phyloP scores from a whole-genome alignment of 2,888 invertebrate genomes.

The Leucophenga maculata region DNA sequence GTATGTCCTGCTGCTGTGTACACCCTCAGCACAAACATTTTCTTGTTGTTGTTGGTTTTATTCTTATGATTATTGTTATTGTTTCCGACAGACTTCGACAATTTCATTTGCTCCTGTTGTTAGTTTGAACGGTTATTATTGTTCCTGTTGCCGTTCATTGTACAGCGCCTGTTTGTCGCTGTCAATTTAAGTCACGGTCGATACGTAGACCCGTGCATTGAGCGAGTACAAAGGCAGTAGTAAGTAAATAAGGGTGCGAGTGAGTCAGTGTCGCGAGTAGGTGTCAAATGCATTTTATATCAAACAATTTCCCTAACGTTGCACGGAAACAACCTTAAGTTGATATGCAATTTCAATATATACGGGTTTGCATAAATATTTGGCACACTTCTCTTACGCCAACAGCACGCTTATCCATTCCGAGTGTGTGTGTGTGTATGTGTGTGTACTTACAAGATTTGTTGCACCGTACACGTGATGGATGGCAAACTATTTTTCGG shows the following conservation, averaged over 20 bases:
- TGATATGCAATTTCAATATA: slow-evolving; percentile 21
- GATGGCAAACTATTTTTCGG: slow-evolving; percentile 10
- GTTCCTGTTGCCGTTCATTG: background rate
- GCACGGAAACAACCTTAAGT: background rate
- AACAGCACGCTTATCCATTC: too few relatives aligned
- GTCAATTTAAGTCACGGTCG: slow-evolving; percentile 23
- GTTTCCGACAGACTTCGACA: slow-evolving; percentile 3
- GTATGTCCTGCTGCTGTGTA: background rate
- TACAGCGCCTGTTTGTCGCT: background rate
- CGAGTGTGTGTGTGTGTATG: too few relatives aligned
- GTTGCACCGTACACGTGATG: too few relatives aligned
- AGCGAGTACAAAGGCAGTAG: background rate
- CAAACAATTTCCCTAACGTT: background rate
- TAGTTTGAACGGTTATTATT: slow-evolving; percentile 5
- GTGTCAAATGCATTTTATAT: too few relatives aligned
- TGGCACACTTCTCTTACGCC: slow-evolving; percentile 8
- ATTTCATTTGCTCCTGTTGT: slow-evolving; percentile 14
- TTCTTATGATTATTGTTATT: slow-evolving; percentile 22
- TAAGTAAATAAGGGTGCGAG: background rate
- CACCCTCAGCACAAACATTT: background rate
- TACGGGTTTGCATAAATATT: background rate
- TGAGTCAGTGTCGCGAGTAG: too few relatives aligned
- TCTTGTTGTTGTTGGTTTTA: background rate
- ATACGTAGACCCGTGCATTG: background rate
- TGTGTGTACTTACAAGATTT: background rate